Percentiles rank a stretch among this genome's conserved stretches.
Conservation (phyloP, 2,888 invertebrate genomes). For the Ariolimax columbianus region DNA sequence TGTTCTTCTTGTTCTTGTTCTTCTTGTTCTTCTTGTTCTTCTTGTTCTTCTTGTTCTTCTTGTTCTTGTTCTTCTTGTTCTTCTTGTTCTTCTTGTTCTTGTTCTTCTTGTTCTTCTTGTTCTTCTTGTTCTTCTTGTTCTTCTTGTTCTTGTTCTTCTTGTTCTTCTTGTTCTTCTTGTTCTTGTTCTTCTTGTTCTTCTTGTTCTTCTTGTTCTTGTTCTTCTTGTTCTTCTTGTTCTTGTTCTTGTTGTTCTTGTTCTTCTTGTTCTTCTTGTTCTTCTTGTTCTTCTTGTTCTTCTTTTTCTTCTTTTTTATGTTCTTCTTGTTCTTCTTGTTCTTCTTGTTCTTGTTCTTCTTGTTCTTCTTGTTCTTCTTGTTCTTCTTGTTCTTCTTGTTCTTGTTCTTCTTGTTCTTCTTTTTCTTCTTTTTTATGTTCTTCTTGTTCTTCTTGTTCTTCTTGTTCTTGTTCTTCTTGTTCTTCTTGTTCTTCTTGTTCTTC, state of each 20-base stretch:
- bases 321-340: background rate
- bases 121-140: background rate
- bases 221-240: background rate
- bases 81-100: background rate
- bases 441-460: background rate
- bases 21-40: background rate
- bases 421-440: constrained; percentile 13
- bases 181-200: constrained; percentile 1
- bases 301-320: too few relatives aligned
- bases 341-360: background rate
- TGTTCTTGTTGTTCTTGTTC: constrained; percentile 1
- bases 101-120: too few relatives aligned
- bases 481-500: background rate
- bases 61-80: constrained; percentile 2
- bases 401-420: constrained; percentile 5
- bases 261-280: background rate
- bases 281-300: background rate
- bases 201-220: background rate
- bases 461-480: background rate
- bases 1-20: constrained; percentile 7
- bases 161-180: background rate
- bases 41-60: background rate
- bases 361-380: background rate
- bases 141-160: constrained; percentile 1
- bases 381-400: constrained; percentile 1